Evolutionary conservation across 2,113 vertebrate species (phyloP).

Genomic region (Vombatus ursinus): DNA sequence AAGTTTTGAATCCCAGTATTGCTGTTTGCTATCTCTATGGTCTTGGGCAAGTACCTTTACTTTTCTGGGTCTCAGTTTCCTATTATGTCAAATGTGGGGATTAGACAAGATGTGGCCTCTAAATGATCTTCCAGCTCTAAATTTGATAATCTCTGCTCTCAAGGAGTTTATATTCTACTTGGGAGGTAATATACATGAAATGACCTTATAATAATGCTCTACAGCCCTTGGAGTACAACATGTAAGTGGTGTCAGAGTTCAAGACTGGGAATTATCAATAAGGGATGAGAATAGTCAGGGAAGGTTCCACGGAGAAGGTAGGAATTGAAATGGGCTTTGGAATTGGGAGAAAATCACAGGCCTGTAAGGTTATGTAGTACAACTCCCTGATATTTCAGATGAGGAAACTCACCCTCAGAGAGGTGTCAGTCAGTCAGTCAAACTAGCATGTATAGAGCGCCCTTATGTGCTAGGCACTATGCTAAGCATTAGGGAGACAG

Average conservation of each 20-base stretch:
- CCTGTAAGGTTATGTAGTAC: background rate
- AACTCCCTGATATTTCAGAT: background rate
- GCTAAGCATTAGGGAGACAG: background rate
- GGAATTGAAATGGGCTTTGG: background rate
- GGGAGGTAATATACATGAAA: background rate
- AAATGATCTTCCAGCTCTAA: background rate
- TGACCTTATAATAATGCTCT: background rate
- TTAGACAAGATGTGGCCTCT: background rate
- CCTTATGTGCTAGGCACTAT: background rate
- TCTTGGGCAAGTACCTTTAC: background rate
- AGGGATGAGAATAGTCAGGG: background rate
- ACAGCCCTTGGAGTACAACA: background rate
- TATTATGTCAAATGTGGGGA: background rate
- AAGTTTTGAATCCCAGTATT: background rate
- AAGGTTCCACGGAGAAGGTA: background rate
- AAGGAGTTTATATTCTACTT: background rate
- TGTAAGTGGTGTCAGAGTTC: background rate
- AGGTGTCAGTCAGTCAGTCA: no score
- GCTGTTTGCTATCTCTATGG: background rate
- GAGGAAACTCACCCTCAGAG: background rate
- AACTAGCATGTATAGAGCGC: background rate
- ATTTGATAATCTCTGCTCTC: background rate
- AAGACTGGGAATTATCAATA: background rate
- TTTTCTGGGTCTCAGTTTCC: slow-evolving; percentile 6
- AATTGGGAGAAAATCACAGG: no score